phyloP scores from a whole-genome alignment of 2,113 vertebrate species.

The Tragulus kanchil region DNA sequence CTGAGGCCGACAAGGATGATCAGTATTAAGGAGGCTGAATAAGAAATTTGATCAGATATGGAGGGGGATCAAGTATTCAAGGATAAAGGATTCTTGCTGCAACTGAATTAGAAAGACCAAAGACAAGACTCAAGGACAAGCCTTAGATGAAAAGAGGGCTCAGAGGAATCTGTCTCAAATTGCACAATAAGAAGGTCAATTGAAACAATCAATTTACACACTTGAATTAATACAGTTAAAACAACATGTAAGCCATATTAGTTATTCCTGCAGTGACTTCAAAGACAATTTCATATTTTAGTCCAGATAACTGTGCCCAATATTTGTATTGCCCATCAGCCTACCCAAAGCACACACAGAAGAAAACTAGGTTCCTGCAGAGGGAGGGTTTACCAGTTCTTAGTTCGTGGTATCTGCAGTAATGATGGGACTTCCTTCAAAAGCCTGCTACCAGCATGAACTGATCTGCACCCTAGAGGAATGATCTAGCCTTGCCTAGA shows the following conservation, averaged over 20 bases:
- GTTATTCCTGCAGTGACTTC: conserved; percentile 26
- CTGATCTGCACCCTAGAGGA: background rate
- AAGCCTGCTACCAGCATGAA: background rate
- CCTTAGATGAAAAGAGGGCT: background rate
- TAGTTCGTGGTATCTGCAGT: background rate
- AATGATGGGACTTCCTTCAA: background rate
- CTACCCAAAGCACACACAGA: background rate
- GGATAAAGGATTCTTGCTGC: background rate
- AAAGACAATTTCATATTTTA: conserved; percentile 60
- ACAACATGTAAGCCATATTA: background rate
- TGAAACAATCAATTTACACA: conserved; percentile 64
- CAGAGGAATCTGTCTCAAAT: background rate
- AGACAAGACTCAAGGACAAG: background rate
- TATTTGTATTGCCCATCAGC: background rate
- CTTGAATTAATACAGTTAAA: conserved; percentile 57
- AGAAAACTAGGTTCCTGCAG: background rate
- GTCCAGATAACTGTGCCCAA: background rate
- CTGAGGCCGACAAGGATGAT: background rate
- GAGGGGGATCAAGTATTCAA: background rate
- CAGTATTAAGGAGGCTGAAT: background rate
- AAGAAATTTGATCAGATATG: conserved; percentile 7
- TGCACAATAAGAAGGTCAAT: background rate
- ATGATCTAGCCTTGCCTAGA: background rate
- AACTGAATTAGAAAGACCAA: background rate
- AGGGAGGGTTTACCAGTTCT: background rate